A percentile compares a stretch with the other conserved stretches of the same genome.
Evolutionary conservation across 2,113 vertebrate species (phyloP).

Genomic region (Xiphophorus couchianus): DNA sequence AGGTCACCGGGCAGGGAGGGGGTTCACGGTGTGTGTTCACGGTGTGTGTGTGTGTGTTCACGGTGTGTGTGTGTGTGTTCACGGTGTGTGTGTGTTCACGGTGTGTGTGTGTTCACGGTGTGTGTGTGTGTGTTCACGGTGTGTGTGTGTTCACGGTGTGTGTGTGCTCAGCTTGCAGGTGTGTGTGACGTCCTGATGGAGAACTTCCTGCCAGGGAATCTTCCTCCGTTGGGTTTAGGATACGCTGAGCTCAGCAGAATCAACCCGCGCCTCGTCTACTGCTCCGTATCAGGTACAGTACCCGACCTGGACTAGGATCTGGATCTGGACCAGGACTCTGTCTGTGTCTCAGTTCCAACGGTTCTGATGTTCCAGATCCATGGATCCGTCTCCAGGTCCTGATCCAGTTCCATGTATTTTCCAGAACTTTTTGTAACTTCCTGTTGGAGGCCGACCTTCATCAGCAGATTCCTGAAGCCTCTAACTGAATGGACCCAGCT

Average conservation of each 20-base stretch:
- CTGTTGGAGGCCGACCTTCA: too few relatives aligned
- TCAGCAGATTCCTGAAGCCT: too few relatives aligned
- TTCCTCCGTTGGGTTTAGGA: constrained; percentile 86
- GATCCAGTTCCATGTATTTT: too few relatives aligned
- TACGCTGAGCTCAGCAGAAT: constrained; percentile 83
- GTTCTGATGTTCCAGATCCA: not conserved
- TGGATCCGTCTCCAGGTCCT: not conserved
- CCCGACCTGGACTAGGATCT: not conserved
- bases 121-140: not conserved
- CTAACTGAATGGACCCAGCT: too few relatives aligned
- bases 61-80: constrained; percentile 10
- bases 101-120: too few relatives aligned
- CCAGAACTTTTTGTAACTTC: too few relatives aligned
- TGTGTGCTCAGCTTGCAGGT: constrained; percentile 83
- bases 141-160: not conserved
- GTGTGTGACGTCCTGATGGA: constrained; percentile 92
- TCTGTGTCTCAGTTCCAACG: not conserved
- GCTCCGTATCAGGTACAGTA: constrained; percentile 89
- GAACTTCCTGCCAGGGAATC: constrained; percentile 92
- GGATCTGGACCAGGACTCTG: not conserved
- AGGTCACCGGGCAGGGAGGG: too few relatives aligned
- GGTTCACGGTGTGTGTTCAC: constrained; percentile 53
- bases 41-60: constrained; percentile 56
- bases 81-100: constrained; percentile 78
- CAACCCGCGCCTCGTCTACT: constrained; percentile 89